Evolutionary conservation across 2,113 vertebrate species (phyloP), one percentile per base, ranked within the genome.

Genomic region (Lagopus leucura): DNA sequence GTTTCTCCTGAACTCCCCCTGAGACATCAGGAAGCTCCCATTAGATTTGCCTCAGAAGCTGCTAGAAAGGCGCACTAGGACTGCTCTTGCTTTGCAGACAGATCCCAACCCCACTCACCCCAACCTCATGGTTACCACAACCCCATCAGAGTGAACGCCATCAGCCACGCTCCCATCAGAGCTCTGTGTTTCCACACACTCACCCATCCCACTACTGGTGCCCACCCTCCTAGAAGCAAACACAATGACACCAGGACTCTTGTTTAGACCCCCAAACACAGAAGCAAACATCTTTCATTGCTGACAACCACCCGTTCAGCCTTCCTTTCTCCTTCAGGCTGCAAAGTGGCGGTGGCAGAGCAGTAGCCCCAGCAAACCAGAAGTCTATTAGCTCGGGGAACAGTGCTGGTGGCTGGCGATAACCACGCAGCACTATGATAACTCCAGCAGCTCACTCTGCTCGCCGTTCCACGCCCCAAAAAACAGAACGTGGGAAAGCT

Each of bases 51-150:
- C 71, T 85, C 47, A 61, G 57, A 55, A 91, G 18, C 30, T 72
- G 66, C 45, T 42, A 55, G n/a, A 76, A 43, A 82, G 7, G 13
- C 42, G 50, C 54, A 38, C 14, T 42, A 38, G 67, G 38, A 77
- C 7, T 42, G 16, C n/a, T 73, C 75, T 69, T 0, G 0, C 65
- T 93, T 75, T 80, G 38, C 1, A 0, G 48, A 48, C 2, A 0
- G 1, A 42, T 67, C 38, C 48, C 25, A 54, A 54, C 13, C 52
- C 52, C 25, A 28, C 14, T 54, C 52, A 54, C 27, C 27, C 24
- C 50, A 52, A 13, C 25, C 50, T 48, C 25, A 28, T 54, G 52
- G 52, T 28, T 27, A 28, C 52, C 27, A 14, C 52, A 27, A 28
- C 15, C 52, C 14, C 40, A 28, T 16, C 52, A 54, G 27, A 54